Evolutionary conservation across 1,140 invertebrate genomes (phyloP).

Genomic region (Ephestia elutella): DNA sequence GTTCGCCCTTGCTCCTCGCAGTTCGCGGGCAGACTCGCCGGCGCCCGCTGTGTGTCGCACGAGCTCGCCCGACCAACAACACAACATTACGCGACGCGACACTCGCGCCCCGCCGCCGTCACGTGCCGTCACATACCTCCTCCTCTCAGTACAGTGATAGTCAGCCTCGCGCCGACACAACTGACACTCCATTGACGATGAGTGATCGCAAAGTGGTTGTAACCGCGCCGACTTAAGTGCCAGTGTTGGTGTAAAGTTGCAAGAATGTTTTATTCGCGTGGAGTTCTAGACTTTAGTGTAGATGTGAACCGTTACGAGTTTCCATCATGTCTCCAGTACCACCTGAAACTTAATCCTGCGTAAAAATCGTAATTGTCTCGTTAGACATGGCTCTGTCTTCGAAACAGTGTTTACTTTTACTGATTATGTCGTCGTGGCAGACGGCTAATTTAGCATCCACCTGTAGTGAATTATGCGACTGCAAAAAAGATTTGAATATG

Average conservation of each 20-base stretch:
- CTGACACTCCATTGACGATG: slow-evolving; percentile 29
- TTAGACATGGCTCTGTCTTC: slow-evolving; percentile 52
- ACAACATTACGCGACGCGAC: slow-evolving; percentile 12
- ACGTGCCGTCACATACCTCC: not conserved
- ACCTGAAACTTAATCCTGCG: slow-evolving; percentile 57
- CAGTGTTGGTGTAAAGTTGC: slow-evolving; percentile 42
- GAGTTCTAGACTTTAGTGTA: slow-evolving; percentile 28
- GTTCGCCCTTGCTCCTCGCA: slow-evolving; percentile 42
- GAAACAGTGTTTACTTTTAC: slow-evolving; percentile 52
- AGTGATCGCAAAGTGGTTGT: slow-evolving; percentile 31
- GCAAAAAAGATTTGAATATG: slow-evolving; percentile 31
- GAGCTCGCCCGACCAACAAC: slow-evolving; percentile 14
- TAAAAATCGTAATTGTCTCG: slow-evolving; percentile 30
- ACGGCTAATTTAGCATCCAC: slow-evolving; percentile 40
- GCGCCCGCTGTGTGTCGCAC: slow-evolving; percentile 57
- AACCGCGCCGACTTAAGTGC: slow-evolving; percentile 39
- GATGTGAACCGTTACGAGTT: slow-evolving; percentile 34
- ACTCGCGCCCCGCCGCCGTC: slow-evolving; percentile 18
- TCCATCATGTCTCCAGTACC: slow-evolving; percentile 34
- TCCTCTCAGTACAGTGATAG: not conserved
- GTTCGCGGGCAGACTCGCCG: slow-evolving; percentile 55
- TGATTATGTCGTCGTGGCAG: slow-evolving; percentile 49
- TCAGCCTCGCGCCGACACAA: slow-evolving; percentile 13
- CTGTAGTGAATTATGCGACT: slow-evolving; percentile 42
- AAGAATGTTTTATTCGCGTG: slow-evolving; percentile 41